Conservation (phyloP, 1,140 invertebrate species). For the Hypothenemus hampei region DNA sequence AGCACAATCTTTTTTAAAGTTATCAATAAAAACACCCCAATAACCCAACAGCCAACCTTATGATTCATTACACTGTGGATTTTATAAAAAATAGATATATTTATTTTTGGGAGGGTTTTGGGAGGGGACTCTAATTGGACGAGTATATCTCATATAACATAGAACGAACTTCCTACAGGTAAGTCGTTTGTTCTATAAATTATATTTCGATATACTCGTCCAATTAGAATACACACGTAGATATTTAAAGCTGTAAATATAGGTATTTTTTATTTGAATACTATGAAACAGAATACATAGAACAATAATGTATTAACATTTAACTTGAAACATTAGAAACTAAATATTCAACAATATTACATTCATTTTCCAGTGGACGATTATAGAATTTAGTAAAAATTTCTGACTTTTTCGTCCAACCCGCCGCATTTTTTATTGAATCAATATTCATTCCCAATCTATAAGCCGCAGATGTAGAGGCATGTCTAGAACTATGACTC, state of each 20-base stretch:
- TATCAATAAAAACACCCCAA: no score
- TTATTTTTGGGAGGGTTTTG: no score
- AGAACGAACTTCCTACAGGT: neutral
- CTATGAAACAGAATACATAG: neutral
- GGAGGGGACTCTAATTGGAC: no score
- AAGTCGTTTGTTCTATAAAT: neutral
- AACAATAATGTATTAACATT: neutral
- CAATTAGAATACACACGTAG: neutral
- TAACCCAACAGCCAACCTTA: no score
- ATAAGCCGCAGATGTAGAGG: constrained; percentile 26
- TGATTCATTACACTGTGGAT: no score
- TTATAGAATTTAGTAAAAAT: constrained; percentile 37
- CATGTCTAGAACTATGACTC: constrained; percentile 32
- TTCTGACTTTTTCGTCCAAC: constrained; percentile 32
- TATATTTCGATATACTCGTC: neutral
- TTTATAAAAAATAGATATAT: no score
- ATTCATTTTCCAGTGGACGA: constrained; percentile 4
- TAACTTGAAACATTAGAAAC: neutral
- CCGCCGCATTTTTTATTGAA: constrained; percentile 29
- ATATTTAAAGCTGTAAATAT: neutral
- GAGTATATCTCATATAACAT: no score
- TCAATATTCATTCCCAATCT: constrained; percentile 19
- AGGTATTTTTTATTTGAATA: neutral
- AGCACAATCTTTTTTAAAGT: no score
- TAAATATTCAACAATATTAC: neutral